Evolutionary conservation across 1,140 invertebrate species (phyloP).

Genomic region (Asbolus verrucosus): DNA sequence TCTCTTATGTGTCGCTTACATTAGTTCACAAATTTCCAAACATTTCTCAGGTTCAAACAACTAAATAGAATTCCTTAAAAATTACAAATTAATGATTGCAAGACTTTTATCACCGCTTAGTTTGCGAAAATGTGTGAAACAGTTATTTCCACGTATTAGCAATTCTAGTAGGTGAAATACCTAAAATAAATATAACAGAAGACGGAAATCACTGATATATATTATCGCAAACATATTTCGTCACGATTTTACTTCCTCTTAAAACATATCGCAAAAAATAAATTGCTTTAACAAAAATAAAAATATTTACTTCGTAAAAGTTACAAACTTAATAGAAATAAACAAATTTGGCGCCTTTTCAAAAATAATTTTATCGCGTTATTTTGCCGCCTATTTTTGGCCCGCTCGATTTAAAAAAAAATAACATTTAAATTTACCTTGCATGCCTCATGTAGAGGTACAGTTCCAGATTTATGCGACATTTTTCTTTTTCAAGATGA

Average conservation of each 20-base stretch:
- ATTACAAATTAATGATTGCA: no score
- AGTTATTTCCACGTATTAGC: no score
- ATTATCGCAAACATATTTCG: neutral
- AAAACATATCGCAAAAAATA: conserved; percentile 3
- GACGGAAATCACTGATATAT: neutral
- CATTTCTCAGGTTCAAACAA: no score
- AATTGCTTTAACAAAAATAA: neutral
- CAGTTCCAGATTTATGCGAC: conserved; percentile 42
- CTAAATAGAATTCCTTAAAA: no score
- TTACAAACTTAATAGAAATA: conserved; percentile 9
- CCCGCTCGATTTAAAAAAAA: conserved; percentile 31
- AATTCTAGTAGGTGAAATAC: no score
- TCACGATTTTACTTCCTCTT: conserved; percentile 7
- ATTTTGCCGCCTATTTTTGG: conserved; percentile 38
- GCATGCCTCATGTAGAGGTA: conserved; percentile 53
- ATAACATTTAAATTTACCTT: conserved; percentile 55
- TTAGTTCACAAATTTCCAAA: no score
- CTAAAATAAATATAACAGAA: no score
- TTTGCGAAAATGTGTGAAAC: no score
- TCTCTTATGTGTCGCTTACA: no score
- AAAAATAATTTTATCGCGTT: conserved; percentile 11
- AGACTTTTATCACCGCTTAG: no score
- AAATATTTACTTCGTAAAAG: conserved; percentile 4
- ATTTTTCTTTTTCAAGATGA: conserved; percentile 21
- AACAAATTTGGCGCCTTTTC: conserved; percentile 40